Evolutionary conservation across 1,140 invertebrate genomes (phyloP), one percentile per base, ranked within the genome.

Genomic region (Drosophila parvula): DNA sequence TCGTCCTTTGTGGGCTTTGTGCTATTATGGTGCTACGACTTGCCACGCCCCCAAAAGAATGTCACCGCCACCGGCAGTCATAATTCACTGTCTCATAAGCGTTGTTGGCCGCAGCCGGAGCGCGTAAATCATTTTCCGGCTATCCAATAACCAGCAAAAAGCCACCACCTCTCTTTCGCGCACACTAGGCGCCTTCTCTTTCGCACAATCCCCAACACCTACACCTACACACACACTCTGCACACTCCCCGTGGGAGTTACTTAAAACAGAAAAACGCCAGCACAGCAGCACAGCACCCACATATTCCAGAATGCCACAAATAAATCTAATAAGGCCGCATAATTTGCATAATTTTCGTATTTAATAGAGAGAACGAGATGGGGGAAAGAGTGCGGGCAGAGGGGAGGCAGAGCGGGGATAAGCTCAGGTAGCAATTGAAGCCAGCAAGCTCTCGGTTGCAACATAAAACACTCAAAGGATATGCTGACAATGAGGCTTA

Each of bases 271-370:
- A 60, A 71, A 65, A 74, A 56, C 48, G 44, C 16, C 18, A 58
- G 43, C 27, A 36, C 30, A 45, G 28, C 43, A 48, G 36, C 45
- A 47, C 45, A 47, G 22, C 43, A 47, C 40, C 32, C 61, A 76
- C 47, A 74, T 41, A 62, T 41, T 44, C 51, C 60, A 62, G 82
- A 84, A 73, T 75, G 85, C 74, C 78, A 60, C 74, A 90, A 89
- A 89, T 89, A 89, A 89, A 89, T 89, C 85, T 89, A 89, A 89
- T 89, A 89, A 89, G 74, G 55, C 84, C 69, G 85, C 85, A 89
- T 89, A 84, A 89, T 89, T 89, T 89, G 85, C 84, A 89, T 89
- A 89, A 89, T 89, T 89, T 77, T 78, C 84, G 81, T 89, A 89
- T 89, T 89, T 89, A 89, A 89, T 88, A 82, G 73, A 74, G 70